Evolutionary conservation across 1,140 invertebrate species (phyloP), one percentile per base, ranked within the genome.

Genomic region (Aricia agestis): DNA sequence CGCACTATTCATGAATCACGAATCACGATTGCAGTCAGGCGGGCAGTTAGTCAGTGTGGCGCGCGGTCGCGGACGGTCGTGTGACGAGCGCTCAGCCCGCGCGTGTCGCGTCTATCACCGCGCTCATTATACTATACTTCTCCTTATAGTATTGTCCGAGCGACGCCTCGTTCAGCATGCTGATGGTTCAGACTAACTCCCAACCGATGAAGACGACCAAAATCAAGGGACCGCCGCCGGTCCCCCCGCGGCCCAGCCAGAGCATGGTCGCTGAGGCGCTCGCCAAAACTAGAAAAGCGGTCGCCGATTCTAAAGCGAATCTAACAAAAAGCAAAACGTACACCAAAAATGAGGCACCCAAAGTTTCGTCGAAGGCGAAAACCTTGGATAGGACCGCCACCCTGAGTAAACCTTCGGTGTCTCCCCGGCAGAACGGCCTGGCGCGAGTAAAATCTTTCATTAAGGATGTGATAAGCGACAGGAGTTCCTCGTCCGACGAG

Each of bases 241-340:
- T 95, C 65, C 95, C 95, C n/a, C 95, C 95, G 31, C 88, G 95
- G 69, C 95, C 95, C 15, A 95, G 94, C 80, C 93, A 94, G 80
- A 94, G 93, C 80, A 90, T 95, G 78, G 94, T 95, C 45, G 94
- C 94, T 1, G 95, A 95, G 82, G 94, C 95, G 7, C 88, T 95
- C 63, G 94, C 95, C 52, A 94, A 94, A 78, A 93, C 92, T 10
- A 87, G 92, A 72, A 92, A 92, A 81, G 87, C 92, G 74, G 80
- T 93, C 75, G 86, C 92, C 78, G 86, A 93, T 81, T 82, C 93
- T 78, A 82, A 94, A 85, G 86, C 93, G 85, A 77, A 92, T 83
- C 74, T 89, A 52, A 82, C 85, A 4, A 92, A 91, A 72, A 84
- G 82, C 57, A 84, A 83, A 66, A 82, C 81, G 32, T 79, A 82